These are phyloP conservation scores for Scaptodrosophila lebanonensis DNA, from an alignment of 1,140 invertebrate species.

Conservation along the genomic window DNA sequence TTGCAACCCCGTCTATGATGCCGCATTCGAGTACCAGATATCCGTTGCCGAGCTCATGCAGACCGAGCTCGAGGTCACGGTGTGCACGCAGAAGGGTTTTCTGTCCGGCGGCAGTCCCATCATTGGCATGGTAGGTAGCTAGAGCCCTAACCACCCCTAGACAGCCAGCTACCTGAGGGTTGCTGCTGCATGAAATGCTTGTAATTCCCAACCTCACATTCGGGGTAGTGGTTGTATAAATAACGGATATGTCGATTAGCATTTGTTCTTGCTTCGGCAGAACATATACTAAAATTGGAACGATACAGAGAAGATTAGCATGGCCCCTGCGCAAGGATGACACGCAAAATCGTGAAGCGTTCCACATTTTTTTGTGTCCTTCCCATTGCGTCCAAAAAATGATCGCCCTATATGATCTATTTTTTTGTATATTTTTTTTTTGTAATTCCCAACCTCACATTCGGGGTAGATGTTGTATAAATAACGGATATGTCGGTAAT, in stretches of 20 bases:
- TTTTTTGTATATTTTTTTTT: not conserved
- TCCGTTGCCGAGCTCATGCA: slow-evolving; percentile 86
- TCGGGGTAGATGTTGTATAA: slow-evolving; percentile 12
- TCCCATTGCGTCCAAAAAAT: too few species aligned
- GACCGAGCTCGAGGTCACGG: slow-evolving; percentile 86
- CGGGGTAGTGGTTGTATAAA: not conserved
- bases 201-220: slow-evolving; percentile 40
- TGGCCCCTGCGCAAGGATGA: slow-evolving; percentile 95
- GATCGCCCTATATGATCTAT: too few species aligned
- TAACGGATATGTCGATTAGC: not conserved
- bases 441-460: slow-evolving; percentile 50
- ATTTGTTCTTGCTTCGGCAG: slow-evolving; percentile 84
- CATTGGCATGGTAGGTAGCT: slow-evolving; percentile 83
- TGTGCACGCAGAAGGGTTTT: slow-evolving; percentile 90
- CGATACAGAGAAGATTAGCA: slow-evolving; percentile 96
- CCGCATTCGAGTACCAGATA: slow-evolving; percentile 91
- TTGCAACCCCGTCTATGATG: slow-evolving; percentile 94
- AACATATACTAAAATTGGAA: slow-evolving; percentile 90
- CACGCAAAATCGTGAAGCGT: slow-evolving; percentile 93
- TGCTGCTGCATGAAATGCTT: not conserved
- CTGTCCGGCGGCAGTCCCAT: slow-evolving; percentile 86
- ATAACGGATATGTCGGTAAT: not conserved
- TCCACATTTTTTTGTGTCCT: slow-evolving; percentile 81
- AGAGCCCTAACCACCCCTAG: not conserved
- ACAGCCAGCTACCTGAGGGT: too few species aligned